Conservation (phyloP, 2,113 vertebrate genomes). For the Chauna torquata region DNA sequence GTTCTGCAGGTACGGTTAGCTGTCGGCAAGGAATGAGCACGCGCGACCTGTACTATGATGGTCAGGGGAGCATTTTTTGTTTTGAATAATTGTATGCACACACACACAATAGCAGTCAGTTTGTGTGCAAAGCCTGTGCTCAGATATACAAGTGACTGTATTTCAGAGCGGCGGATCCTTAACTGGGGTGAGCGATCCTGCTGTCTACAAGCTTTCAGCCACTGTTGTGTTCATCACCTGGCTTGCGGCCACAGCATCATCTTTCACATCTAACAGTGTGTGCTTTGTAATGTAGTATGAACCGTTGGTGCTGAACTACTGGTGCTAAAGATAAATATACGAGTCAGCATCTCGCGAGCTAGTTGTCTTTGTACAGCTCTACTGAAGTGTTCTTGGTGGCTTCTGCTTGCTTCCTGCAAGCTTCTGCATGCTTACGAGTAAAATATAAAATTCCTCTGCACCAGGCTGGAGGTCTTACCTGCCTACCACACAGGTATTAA, state of each 20-base stretch:
- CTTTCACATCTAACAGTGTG: fast-evolving
- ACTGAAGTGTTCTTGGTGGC: background rate
- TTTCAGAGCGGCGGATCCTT: background rate
- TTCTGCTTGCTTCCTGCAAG: background rate
- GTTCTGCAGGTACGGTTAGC: background rate
- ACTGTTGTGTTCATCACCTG: background rate
- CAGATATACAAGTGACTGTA: background rate
- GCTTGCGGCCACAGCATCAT: background rate
- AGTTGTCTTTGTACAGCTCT: background rate
- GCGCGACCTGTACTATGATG: background rate
- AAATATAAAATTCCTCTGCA: background rate
- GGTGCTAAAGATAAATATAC: background rate
- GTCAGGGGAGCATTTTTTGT: fast-evolving
- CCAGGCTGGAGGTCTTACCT: background rate
- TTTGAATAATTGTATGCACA: background rate
- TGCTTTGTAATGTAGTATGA: background rate
- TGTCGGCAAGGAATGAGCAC: background rate
- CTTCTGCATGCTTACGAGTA: background rate
- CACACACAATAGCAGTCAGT: background rate
- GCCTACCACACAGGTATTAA: background rate
- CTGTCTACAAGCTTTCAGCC: background rate
- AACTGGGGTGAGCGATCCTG: background rate
- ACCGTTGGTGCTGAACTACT: background rate
- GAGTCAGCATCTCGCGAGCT: background rate
- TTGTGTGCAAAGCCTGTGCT: background rate